phyloP scores from a whole-genome alignment of 2,888 invertebrate species.

The Lasioglossum figueresi region DNA sequence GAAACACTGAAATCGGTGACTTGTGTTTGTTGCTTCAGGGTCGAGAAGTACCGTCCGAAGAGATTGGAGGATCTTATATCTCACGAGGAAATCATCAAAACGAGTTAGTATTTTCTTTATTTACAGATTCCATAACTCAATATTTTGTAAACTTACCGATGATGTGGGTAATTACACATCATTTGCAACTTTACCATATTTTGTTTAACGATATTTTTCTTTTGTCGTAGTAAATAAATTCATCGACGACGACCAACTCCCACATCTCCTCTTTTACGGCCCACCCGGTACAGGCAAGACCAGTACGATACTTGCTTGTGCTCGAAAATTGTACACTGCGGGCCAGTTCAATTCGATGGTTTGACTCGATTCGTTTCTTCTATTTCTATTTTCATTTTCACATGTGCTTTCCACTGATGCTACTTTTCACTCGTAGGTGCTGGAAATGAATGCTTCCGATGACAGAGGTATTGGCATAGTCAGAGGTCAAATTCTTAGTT shows the following conservation, averaged over 20 bases:
- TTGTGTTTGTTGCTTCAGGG: slow-evolving; percentile 87
- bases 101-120: slow-evolving; percentile 89
- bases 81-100: slow-evolving; percentile 97
- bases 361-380: slow-evolving; percentile 65
- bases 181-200: too few species aligned
- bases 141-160: not conserved
- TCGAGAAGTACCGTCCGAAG: slow-evolving; percentile 98
- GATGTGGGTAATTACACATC: too few species aligned
- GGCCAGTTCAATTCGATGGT: slow-evolving; percentile 98
- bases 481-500: slow-evolving; percentile 96
- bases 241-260: slow-evolving; percentile 95
- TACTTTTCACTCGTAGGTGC: slow-evolving; percentile 86
- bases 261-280: slow-evolving; percentile 98
- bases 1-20: not conserved
- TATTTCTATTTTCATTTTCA: not conserved
- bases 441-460: slow-evolving; percentile 98
- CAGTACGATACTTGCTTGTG: slow-evolving; percentile 98
- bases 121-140: slow-evolving; percentile 2
- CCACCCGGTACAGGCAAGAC: slow-evolving; percentile 99
- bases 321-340: slow-evolving; percentile 94
- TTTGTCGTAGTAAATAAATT: slow-evolving; percentile 90
- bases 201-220: not conserved
- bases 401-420: not conserved
- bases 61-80: slow-evolving; percentile 97
- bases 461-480: slow-evolving; percentile 98